A percentile compares a stretch with the other conserved stretches of the same genome.
phyloP scores from a whole-genome alignment of 30 jellyfish, hydroid and myxozoan genomes.

The Nemopilema nomurai region DNA sequence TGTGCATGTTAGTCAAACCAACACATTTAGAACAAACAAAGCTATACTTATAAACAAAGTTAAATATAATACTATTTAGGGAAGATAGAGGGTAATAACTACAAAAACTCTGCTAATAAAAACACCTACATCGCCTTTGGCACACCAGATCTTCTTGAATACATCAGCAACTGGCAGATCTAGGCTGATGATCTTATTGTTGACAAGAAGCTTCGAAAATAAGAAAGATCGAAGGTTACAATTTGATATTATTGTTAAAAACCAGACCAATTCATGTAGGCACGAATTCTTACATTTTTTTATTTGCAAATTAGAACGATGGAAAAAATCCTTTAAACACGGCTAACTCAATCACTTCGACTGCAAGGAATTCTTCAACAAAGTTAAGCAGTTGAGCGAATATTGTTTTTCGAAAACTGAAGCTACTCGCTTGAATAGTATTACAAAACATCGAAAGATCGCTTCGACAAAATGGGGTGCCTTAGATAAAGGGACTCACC shows the following conservation, averaged over 20 bases:
- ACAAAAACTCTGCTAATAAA: background rate
- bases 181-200: conserved; percentile 90
- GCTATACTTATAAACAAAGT: too few relatives aligned
- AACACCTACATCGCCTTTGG: conserved; percentile 68
- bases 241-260: background rate
- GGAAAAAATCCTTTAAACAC: too few relatives aligned
- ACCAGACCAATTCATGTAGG: too few relatives aligned
- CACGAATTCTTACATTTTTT: too few relatives aligned
- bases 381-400: too few relatives aligned
- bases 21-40: too few relatives aligned
- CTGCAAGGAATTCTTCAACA: too few relatives aligned
- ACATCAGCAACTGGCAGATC: conserved; percentile 96
- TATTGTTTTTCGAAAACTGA: too few relatives aligned
- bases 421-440: background rate
- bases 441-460: background rate
- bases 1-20: too few relatives aligned
- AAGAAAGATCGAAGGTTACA: background rate
- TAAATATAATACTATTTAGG: too few relatives aligned
- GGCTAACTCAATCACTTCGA: too few relatives aligned
- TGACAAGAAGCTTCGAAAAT: conserved; percentile 74
- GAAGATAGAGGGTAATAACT: background rate
- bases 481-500: conserved; percentile 19
- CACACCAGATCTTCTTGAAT: conserved; percentile 90
- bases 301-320: too few relatives aligned
- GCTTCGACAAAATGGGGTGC: background rate